Evolutionary conservation across 2,888 invertebrate genomes (phyloP).

Genomic region (Alitta virens): DNA sequence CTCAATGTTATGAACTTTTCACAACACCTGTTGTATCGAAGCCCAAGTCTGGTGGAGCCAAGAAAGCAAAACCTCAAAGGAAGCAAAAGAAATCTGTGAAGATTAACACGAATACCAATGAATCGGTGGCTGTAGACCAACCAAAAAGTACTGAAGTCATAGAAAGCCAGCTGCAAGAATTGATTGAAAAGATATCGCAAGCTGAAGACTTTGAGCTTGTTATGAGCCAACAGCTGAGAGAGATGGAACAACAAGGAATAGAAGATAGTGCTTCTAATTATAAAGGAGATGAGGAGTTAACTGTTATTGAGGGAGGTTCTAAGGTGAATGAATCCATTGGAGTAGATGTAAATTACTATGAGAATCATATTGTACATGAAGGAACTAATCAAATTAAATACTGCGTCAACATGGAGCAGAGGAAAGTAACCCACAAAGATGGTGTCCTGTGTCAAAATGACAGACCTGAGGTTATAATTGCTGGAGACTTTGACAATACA

Average conservation of each 20-base stretch:
- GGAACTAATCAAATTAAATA: no score
- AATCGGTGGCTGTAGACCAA: not conserved
- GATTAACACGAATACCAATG: not conserved
- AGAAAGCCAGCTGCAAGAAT: slow-evolving; percentile 25
- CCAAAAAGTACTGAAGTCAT: slow-evolving; percentile 2
- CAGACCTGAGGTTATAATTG: no score
- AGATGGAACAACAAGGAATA: slow-evolving; percentile 10
- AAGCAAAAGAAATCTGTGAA: not conserved
- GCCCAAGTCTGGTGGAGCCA: not conserved
- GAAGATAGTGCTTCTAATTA: not conserved
- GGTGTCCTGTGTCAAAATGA: no score
- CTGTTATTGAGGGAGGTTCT: not conserved
- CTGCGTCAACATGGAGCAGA: no score
- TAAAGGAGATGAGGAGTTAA: not conserved
- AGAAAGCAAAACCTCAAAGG: not conserved
- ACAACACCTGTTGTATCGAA: no score
- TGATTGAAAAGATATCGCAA: slow-evolving; percentile 33
- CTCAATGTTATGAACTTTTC: no score
- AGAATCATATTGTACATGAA: no score
- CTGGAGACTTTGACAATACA: no score
- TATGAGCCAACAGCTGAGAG: slow-evolving; percentile 30
- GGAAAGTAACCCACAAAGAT: no score
- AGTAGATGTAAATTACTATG: no score
- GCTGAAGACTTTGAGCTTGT: slow-evolving; percentile 47
- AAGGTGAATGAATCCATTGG: no score